Base-by-base conservation (phyloP, 2,888 invertebrate genomes). In the Villa cingulata region DNA sequence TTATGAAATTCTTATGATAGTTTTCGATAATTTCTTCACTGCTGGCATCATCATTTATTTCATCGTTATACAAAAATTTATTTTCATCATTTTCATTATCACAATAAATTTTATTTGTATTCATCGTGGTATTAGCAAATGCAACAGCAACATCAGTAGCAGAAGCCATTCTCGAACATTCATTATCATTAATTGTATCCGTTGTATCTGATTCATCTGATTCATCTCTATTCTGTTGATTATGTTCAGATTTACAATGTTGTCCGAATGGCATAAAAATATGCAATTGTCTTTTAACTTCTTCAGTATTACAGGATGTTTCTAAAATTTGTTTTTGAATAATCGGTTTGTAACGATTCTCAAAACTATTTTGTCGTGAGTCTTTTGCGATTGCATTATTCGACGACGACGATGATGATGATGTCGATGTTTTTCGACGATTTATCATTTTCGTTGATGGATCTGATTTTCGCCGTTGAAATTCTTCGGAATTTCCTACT, bases 241-340 rank as follows among this genome's bases (percentile, higher is more conserved):
- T 32, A 2, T 9, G 12, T 12, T 12, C 12, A 1, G 29, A 12
- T 32, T 9, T 12, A 6, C 7, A 6, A 4, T 23, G 23, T 23
- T 23, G 23, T 23, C 23, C 23, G 12, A 32, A 32, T 12, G 83
- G 83, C 74, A 83, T 80, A 59, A 84, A 84, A 51, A 84, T 83
- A 60, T 84, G 84, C 34, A 84, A 70, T 60, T 86, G 83, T 54
- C 78, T 74, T 58, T 78, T 78, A 9, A 69, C 59, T 51, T 69
- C 61, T 19, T 62, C 63, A 16, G 59, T 45, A 43, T 57, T 57
- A 41, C 54, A 57, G 17, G 51, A 53, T 2, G 53, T 54, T 40
- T 58, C 58, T 40, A 56, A 48, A 43, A 57, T 56, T 49, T 57
- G 56, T 32, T 53, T 54, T 37, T 54, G 52, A 27, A 59, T 58